Conservation (phyloP, 2,888 invertebrate genomes). For the Aporophyla nigra region DNA sequence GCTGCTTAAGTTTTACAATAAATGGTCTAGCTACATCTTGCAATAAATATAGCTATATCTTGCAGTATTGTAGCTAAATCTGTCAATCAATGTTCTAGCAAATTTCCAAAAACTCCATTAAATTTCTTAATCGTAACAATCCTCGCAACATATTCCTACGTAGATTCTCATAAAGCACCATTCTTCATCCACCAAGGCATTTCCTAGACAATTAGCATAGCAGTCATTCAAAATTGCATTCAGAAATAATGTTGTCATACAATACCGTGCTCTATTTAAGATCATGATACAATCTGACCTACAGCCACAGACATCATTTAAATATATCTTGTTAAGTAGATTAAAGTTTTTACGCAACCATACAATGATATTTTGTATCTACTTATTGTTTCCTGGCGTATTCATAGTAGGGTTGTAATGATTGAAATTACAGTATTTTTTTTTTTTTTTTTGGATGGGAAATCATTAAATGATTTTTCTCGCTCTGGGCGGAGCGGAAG, state of each 20-base stretch:
- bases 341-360: conserved; percentile 78
- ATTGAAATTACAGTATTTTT: not conserved
- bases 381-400: conserved; percentile 68
- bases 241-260: conserved; percentile 70
- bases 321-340: conserved; percentile 79
- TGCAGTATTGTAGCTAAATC: too few relatives aligned
- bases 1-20: too few relatives aligned
- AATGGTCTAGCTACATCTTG: too few relatives aligned
- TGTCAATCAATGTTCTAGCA: too few relatives aligned
- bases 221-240: conserved; percentile 58
- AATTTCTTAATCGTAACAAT: not conserved
- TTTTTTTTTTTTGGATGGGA: too few relatives aligned
- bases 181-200: conserved; percentile 8
- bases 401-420: conserved; percentile 63
- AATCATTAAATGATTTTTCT: too few relatives aligned
- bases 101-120: too few relatives aligned
- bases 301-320: conserved; percentile 72
- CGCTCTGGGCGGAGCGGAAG: too few relatives aligned
- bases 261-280: conserved; percentile 74
- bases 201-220: conserved; percentile 39
- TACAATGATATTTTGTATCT: conserved; percentile 66
- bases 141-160: not conserved
- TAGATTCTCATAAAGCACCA: not conserved
- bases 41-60: too few relatives aligned
- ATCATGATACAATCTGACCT: conserved; percentile 76